Evolutionary conservation across 2,888 invertebrate genomes (phyloP), one percentile per base, ranked within the genome.

Genomic region (Drosophila nigritarsus): DNA sequence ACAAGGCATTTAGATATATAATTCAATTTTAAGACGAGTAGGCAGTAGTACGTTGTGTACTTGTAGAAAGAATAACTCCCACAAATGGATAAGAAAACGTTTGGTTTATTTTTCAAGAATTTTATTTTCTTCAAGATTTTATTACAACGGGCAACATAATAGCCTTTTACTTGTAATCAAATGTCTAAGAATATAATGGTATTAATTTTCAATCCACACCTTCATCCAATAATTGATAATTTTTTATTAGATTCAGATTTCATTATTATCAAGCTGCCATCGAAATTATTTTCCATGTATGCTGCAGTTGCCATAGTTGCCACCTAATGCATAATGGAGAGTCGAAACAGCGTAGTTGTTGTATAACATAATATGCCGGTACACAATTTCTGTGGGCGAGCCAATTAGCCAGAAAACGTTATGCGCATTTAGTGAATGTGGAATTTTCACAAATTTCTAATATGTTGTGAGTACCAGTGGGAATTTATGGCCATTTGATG

Each of bases 401-500:
- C 38, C 64, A 68, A 77, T 77, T 77, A 77, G 56, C 11, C 34
- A 27, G 50, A 11, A 3, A 65, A 58, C 59, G 20, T 63, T 51
- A 56, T 50, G 27, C 38, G 56, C 32, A 24, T 40, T 34, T 38
- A 60, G 20, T 38, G 20, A 40, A 34, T 50, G 24, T 32, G 34
- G 42, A 18, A 50, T 55, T 40, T 40, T 29, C 20, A 24, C 24
- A 8, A 24, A 24, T 8, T 20, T 24, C 1, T 15, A 30, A 70
- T 78, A 64, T 78, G 61, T 51, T 63, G 20, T 27, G 56, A 38
- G 69, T 56, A 32, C 13, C 49, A 65, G 53, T 62, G 34, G 62
- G 49, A 65, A 54, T 72, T 75, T 55, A 75, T 68, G 66, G 54
- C 34, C 61, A 65, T 72, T 68, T 62, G 58, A 72, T 72, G 55